Conservation (phyloP, 2,113 vertebrate genomes). For the Heteronetta atricapilla region DNA sequence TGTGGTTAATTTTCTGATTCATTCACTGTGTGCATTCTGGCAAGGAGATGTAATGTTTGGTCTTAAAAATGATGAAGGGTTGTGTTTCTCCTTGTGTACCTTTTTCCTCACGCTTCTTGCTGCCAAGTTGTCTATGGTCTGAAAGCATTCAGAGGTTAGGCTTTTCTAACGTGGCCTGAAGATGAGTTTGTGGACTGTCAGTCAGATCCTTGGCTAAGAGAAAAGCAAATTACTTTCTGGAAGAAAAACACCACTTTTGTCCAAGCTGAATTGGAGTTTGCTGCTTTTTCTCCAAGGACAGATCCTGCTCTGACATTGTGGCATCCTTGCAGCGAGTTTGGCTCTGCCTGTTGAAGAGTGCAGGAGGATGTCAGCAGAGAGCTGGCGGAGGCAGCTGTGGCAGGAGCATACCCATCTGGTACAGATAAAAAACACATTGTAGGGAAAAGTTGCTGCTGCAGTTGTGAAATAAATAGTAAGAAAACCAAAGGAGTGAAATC, state of each 20-base stretch:
- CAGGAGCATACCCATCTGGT: neutral
- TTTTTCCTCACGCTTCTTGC: neutral
- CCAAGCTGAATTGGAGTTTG: neutral
- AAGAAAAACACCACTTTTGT: neutral
- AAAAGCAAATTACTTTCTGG: neutral
- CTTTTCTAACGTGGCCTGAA: neutral
- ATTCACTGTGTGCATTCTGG: neutral
- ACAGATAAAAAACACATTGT: neutral
- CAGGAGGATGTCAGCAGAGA: neutral
- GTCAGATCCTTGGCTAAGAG: neutral
- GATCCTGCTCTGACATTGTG: neutral
- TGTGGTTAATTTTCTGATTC: neutral
- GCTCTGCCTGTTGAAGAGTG: neutral
- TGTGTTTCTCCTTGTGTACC: neutral
- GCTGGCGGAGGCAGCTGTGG: neutral
- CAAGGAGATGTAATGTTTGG: neutral
- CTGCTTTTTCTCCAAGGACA: neutral
- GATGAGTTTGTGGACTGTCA: neutral
- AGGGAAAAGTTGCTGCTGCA: neutral
- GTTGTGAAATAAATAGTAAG: slow-evolving; percentile 39
- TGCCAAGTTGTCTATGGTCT: neutral
- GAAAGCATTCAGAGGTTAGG: neutral
- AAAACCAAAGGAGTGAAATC: slow-evolving; percentile 30
- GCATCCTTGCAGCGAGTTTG: neutral
- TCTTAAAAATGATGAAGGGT: neutral